Conservation (phyloP, 64 coral and sea anemone species). For the Montipora capricornis region DNA sequence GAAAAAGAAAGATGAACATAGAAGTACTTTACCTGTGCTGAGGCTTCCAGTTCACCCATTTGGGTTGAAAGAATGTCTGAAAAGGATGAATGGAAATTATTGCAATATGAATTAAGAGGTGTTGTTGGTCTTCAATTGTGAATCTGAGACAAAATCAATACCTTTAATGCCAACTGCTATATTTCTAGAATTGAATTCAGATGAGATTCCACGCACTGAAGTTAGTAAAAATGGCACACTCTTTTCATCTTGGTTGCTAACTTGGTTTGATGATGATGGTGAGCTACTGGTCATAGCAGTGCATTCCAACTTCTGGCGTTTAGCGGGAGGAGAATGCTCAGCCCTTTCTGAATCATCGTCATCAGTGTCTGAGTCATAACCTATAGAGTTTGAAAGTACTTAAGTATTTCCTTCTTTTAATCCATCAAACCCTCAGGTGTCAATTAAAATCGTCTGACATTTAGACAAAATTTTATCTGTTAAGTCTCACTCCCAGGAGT, state of each 20-base stretch:
- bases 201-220: constrained; percentile 83
- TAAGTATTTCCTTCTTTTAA: too few species aligned
- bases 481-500: too few species aligned
- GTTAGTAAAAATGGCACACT: constrained; percentile 89
- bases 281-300: neutral
- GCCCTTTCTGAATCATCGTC: constrained; percentile 61
- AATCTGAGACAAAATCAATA: neutral
- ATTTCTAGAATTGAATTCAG: constrained; percentile 69
- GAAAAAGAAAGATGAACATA: neutral
- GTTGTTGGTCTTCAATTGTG: neutral
- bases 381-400: neutral
- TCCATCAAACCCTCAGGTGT: too few species aligned
- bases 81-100: neutral
- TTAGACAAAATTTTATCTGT: too few species aligned
- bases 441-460: too few species aligned
- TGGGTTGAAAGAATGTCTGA: constrained; percentile 86
- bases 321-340: constrained; percentile 58
- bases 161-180: constrained; percentile 84
- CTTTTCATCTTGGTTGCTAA: constrained; percentile 16
- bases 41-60: constrained; percentile 92
- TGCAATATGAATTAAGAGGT: too few species aligned
- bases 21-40: constrained; percentile 78
- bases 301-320: constrained; percentile 53
- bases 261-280: neutral
- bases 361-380: constrained; percentile 56